A percentile compares a stretch with the other conserved stretches of the same genome.
These are phyloP conservation scores for Lepidocolaptes lacrymiger DNA, from an alignment of 2,797 vertebrate species.

Conservation along the genomic window DNA sequence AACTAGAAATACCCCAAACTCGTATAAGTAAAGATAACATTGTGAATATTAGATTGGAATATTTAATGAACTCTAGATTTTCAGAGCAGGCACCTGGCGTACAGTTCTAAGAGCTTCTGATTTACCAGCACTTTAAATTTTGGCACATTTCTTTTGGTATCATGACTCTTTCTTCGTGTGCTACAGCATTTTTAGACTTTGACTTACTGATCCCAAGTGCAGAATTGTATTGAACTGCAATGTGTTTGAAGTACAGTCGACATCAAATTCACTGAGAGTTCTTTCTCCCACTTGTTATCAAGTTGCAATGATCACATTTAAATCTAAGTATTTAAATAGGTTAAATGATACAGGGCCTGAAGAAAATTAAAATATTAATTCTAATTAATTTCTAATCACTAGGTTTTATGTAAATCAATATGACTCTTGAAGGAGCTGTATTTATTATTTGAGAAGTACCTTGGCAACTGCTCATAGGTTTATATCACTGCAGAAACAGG, in stretches of 20 bases:
- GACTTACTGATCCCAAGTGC: not conserved
- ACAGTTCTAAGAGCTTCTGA: not conserved
- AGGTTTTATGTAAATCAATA: constrained; percentile 49
- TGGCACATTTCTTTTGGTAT: not conserved
- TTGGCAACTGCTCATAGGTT: not conserved
- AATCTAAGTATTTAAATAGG: constrained; percentile 32
- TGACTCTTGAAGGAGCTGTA: constrained; percentile 13
- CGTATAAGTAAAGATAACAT: not conserved
- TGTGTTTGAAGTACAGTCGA: not conserved
- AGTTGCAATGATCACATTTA: constrained; percentile 41
- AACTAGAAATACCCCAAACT: not conserved
- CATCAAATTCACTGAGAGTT: not conserved
- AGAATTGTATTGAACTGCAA: not conserved
- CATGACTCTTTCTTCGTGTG: not conserved
- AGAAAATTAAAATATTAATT: constrained; percentile 65
- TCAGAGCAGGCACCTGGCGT: not conserved
- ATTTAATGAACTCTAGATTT: not conserved
- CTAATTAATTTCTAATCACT: constrained; percentile 57
- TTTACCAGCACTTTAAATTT: not conserved
- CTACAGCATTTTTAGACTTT: not conserved
- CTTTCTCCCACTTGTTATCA: not conserved
- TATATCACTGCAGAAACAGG: not conserved
- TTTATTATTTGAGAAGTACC: constrained; percentile 56
- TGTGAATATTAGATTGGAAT: not conserved
- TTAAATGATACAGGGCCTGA: not conserved